These are phyloP conservation scores for Grammomys surdaster DNA, from an alignment of 2,113 vertebrate genomes.

Conservation along the genomic window DNA sequence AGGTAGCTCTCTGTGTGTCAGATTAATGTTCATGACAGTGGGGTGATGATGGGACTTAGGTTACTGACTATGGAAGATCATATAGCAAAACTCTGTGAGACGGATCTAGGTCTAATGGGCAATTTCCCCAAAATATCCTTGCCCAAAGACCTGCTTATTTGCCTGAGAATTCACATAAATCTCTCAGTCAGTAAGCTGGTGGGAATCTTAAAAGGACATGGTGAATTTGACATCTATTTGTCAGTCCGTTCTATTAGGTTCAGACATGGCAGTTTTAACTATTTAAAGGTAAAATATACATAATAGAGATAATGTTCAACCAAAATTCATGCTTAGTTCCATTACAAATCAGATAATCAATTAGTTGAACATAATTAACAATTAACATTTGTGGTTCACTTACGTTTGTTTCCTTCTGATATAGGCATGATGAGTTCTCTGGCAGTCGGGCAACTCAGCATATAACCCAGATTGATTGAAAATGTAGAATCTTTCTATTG, in stretches of 20 bases:
- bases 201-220: neutral
- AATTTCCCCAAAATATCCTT: no score
- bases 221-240: neutral
- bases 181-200: neutral
- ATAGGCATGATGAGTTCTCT: neutral
- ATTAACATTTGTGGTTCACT: neutral
- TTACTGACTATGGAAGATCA: neutral
- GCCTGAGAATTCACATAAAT: neutral
- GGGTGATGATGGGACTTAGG: neutral
- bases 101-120: neutral
- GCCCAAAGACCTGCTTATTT: fast-evolving
- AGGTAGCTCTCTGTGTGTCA: no score
- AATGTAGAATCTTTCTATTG: no score
- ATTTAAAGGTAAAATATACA: neutral
- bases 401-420: neutral
- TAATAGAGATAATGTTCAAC: neutral
- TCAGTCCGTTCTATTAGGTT: neutral
- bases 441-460: neutral
- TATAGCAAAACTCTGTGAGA: neutral
- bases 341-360: neutral
- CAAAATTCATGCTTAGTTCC: neutral
- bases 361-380: neutral
- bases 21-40: neutral
- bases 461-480: neutral
- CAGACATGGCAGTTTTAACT: neutral